Conservation (phyloP, 2,888 invertebrate genomes). For the Isotomurus palustris region DNA sequence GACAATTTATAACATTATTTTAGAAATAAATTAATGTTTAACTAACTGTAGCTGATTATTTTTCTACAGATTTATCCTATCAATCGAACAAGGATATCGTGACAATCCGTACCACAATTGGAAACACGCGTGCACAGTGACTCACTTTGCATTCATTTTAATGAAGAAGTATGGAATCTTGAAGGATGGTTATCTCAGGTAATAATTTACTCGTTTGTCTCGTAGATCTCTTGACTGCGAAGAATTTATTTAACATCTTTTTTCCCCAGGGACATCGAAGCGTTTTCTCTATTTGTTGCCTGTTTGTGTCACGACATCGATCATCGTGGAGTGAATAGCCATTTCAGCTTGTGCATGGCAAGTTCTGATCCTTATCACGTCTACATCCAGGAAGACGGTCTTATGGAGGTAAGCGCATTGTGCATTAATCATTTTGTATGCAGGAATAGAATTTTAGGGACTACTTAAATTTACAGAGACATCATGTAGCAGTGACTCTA, state of each 20-base stretch:
- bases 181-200: slow-evolving; percentile 17
- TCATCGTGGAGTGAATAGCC: slow-evolving; percentile 24
- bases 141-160: slow-evolving; percentile 21
- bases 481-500: slow-evolving; percentile 21
- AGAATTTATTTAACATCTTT: background rate
- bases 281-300: slow-evolving; percentile 18
- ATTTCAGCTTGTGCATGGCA: slow-evolving; percentile 13
- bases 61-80: slow-evolving; percentile 16
- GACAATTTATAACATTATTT: too few relatives aligned
- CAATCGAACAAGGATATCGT: slow-evolving; percentile 26
- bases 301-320: slow-evolving; percentile 26
- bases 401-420: background rate
- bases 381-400: slow-evolving; percentile 19
- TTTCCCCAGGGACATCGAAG: slow-evolving; percentile 19
- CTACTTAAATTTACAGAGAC: slow-evolving; percentile 8
- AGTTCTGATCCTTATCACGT: slow-evolving; percentile 19
- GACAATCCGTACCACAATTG: slow-evolving; percentile 32
- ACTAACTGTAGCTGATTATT: slow-evolving; percentile 6
- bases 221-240: background rate
- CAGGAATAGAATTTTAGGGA: too few relatives aligned
- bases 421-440: too few relatives aligned
- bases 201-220: background rate
- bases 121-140: slow-evolving; percentile 26
- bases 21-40: too few relatives aligned
- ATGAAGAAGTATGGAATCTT: slow-evolving; percentile 18